Evolutionary conservation across 2,888 invertebrate species (phyloP).

Genomic region (Tenodera sinensis): DNA sequence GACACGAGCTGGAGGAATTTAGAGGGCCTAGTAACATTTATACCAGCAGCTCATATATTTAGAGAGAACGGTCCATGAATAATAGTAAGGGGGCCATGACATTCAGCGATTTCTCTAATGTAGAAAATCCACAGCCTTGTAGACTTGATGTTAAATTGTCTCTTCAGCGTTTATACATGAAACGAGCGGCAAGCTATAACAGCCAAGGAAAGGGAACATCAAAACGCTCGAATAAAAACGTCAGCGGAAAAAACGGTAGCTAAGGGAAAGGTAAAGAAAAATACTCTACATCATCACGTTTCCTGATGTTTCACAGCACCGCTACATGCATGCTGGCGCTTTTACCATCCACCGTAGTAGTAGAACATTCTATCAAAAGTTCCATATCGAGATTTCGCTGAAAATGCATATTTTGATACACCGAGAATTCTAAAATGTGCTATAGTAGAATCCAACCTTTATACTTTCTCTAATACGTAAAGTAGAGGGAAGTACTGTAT

Average conservation of each 20-base stretch:
- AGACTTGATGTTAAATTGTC: background rate
- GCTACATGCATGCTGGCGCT: background rate
- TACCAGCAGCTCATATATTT: background rate
- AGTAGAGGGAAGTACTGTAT: no score
- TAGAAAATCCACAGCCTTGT: background rate
- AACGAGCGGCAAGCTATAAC: background rate
- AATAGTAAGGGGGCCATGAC: background rate
- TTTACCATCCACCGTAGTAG: no score
- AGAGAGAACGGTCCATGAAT: background rate
- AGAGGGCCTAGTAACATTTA: background rate
- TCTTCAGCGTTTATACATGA: background rate
- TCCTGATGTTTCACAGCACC: background rate
- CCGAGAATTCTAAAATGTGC: no score
- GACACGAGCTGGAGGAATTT: background rate
- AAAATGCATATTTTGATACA: no score
- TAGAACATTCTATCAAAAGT: no score
- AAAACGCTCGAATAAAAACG: background rate
- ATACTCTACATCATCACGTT: no score
- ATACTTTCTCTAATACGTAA: no score
- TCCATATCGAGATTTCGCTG: no score
- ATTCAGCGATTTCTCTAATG: background rate
- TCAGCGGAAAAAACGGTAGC: background rate
- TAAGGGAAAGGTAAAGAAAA: background rate
- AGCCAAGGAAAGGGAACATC: background rate
- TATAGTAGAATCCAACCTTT: no score